A percentile compares a stretch with the other conserved stretches of the same genome.
Conservation (phyloP, 2,113 vertebrate species). For the Phocoena phocoena region DNA sequence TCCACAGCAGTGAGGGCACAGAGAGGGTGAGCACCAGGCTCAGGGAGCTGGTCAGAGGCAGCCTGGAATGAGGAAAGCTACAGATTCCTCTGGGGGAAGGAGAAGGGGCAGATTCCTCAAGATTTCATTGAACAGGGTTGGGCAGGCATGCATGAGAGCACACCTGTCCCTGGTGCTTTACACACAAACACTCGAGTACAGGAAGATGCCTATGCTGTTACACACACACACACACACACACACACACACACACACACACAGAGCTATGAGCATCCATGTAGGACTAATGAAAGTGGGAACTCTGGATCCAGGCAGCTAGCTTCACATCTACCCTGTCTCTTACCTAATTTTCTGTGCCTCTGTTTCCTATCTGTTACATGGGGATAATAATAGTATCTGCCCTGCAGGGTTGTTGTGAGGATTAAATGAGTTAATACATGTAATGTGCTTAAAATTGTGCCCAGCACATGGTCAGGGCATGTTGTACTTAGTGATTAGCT, state of each 20-base stretch:
- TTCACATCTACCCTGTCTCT: neutral
- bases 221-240: fast-evolving
- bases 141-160: neutral
- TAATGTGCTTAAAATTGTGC: neutral
- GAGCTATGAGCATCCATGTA: neutral
- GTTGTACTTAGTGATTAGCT: neutral
- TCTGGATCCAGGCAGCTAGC: neutral
- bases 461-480: fast-evolving
- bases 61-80: neutral
- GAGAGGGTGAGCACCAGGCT: neutral
- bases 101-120: neutral
- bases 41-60: neutral
- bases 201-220: too few species aligned
- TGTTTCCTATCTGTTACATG: neutral
- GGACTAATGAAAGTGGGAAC: neutral
- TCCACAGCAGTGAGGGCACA: neutral
- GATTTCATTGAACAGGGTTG: neutral
- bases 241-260: fast-evolving
- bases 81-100: neutral
- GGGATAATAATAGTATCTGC: neutral
- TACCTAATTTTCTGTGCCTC: neutral
- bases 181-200: neutral
- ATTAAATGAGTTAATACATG: neutral
- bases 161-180: neutral
- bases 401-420: neutral